Evolutionary conservation across 2,888 invertebrate species (phyloP).

Genomic region (Bursaphelenchus okinawaensis): DNA sequence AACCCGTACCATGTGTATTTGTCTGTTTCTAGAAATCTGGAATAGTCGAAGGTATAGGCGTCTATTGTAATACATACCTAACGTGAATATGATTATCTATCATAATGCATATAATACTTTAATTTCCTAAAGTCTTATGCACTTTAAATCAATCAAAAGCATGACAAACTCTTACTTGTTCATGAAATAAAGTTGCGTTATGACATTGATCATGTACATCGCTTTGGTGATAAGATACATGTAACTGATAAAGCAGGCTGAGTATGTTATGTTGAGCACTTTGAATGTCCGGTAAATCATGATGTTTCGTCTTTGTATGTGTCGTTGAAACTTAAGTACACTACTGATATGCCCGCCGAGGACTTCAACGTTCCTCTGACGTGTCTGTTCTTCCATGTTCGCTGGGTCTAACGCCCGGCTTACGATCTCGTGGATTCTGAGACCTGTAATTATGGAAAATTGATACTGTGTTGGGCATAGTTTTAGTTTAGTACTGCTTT

Average conservation of each 20-base stretch:
- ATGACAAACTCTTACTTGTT: constrained; percentile 26
- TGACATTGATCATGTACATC: constrained; percentile 44
- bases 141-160: background rate
- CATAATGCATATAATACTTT: background rate
- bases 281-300: constrained; percentile 43
- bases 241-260: constrained; percentile 47
- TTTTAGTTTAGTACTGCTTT: too few species aligned
- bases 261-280: constrained; percentile 48
- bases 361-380: constrained; percentile 39
- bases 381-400: constrained; percentile 26
- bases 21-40: constrained; percentile 50
- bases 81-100: constrained; percentile 1
- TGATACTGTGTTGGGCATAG: too few species aligned
- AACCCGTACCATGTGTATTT: constrained; percentile 52
- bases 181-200: constrained; percentile 48
- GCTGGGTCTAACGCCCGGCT: constrained; percentile 44
- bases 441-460: constrained; percentile 28
- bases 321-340: constrained; percentile 46
- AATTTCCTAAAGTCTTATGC: background rate
- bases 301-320: constrained; percentile 31
- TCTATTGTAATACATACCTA: background rate
- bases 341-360: constrained; percentile 42
- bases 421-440: constrained; percentile 54
- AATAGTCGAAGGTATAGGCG: too few species aligned
- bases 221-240: constrained; percentile 48